Evolutionary conservation across 2,113 vertebrate genomes (phyloP).

Genomic region (Paradoxurus hermaphroditus): DNA sequence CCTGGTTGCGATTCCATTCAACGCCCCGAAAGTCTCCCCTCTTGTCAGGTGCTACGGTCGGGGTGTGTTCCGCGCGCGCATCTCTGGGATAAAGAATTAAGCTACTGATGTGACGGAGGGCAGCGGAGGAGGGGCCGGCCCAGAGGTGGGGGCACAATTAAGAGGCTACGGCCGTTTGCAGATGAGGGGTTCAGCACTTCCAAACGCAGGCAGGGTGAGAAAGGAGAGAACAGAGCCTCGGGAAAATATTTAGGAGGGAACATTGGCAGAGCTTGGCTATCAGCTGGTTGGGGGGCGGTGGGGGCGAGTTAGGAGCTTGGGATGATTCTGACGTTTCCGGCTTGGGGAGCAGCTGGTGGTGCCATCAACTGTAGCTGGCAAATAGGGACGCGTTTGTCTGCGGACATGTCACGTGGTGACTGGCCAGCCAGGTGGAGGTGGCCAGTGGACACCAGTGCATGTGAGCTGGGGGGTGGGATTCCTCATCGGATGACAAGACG

Average conservation of each 20-base stretch:
- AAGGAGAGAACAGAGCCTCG: not conserved
- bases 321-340: not conserved
- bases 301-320: not conserved
- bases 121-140: not conserved
- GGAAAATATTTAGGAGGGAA: not conserved
- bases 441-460: fast-evolving
- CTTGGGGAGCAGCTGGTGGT: not conserved
- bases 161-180: not conserved
- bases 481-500: not conserved
- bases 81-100: not conserved
- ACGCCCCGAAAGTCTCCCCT: not conserved
- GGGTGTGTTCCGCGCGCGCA: fast-evolving
- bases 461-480: not conserved
- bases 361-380: not conserved
- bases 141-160: not conserved
- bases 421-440: not conserved
- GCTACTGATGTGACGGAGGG: not conserved
- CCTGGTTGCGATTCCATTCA: not conserved
- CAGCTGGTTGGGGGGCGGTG: no score
- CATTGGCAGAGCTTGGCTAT: not conserved
- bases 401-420: not conserved
- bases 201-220: not conserved
- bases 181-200: not conserved
- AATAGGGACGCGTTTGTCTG: not conserved
- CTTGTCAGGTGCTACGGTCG: not conserved